Percentiles rank a stretch among this genome's conserved stretches.
Evolutionary conservation across 2,113 vertebrate species (phyloP).

Genomic region (Candoia aspera): DNA sequence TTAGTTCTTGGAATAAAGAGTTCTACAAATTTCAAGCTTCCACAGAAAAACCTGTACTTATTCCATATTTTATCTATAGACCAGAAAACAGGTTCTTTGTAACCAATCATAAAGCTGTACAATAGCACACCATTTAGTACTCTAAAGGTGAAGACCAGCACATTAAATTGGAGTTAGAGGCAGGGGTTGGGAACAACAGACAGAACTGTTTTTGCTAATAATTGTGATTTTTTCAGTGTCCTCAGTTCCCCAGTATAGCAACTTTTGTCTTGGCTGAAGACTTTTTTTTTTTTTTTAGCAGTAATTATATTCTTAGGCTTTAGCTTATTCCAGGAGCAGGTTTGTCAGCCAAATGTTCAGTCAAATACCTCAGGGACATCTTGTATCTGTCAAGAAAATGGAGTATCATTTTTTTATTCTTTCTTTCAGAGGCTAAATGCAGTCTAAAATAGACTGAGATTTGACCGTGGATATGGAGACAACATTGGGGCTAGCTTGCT

Average conservation of each 20-base stretch:
- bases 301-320: neutral
- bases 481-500: too few species aligned
- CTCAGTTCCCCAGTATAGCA: neutral
- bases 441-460: neutral
- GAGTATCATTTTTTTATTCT: too few species aligned
- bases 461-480: too few species aligned
- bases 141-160: too few species aligned
- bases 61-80: neutral
- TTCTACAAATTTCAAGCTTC: too few species aligned
- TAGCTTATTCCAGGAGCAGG: neutral
- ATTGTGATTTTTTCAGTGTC: neutral
- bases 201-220: too few species aligned
- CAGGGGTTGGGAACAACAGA: too few species aligned
- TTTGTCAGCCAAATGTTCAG: neutral
- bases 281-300: neutral
- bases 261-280: neutral
- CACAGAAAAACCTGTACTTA: neutral
- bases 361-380: neutral
- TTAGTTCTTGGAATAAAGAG: too few species aligned
- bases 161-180: too few species aligned
- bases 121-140: neutral
- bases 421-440: neutral
- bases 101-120: neutral
- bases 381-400: neutral
- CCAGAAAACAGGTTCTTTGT: neutral